Percentiles rank a stretch among this genome's conserved stretches.
phyloP scores from a whole-genome alignment of 2,113 vertebrate genomes.

The Laticauda colubrina region DNA sequence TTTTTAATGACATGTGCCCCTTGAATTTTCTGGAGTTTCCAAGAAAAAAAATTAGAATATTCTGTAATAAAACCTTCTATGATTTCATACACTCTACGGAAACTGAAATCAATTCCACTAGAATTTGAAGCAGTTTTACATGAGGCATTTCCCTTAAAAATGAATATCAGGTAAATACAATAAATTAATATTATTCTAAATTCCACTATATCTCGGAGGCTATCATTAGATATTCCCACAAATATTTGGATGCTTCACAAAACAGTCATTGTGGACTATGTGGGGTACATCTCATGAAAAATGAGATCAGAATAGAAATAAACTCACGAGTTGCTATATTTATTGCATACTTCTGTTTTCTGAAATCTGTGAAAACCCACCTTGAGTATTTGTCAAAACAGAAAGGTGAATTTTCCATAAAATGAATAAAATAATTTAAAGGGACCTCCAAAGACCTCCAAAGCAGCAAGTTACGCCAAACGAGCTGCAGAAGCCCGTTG shows the following conservation, averaged over 20 bases:
- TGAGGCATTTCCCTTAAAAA: no score
- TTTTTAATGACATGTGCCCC: neutral
- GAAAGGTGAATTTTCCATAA: neutral
- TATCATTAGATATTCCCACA: neutral
- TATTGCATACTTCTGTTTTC: neutral
- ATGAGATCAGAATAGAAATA: neutral
- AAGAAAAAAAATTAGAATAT: neutral
- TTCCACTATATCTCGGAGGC: neutral
- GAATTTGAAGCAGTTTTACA: neutral
- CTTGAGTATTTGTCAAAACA: neutral
- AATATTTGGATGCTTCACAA: neutral
- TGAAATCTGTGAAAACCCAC: neutral
- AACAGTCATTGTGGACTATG: neutral
- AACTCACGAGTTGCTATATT: neutral
- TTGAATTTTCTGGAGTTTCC: neutral
- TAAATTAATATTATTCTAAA: neutral
- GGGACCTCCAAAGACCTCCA: no score
- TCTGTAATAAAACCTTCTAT: neutral
- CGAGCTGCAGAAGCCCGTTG: no score
- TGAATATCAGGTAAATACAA: neutral
- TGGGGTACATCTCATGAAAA: neutral
- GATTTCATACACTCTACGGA: neutral
- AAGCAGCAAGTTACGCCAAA: no score
- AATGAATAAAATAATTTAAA: neutral
- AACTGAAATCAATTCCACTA: neutral